phyloP scores from a whole-genome alignment of 1,140 invertebrate genomes.

The Trichoplusia ni region DNA sequence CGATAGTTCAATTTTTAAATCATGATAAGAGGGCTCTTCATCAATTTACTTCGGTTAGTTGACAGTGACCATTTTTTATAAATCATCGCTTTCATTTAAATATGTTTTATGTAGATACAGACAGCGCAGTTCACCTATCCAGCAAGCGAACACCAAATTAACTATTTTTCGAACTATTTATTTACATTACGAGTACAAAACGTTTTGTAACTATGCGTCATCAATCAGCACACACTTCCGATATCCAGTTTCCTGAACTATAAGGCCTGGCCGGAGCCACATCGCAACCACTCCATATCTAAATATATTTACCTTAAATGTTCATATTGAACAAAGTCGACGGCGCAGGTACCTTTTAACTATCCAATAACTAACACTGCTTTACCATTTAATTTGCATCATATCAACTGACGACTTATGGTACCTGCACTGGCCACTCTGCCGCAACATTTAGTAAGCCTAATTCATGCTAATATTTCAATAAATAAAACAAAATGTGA shows the following conservation, averaged over 20 bases:
- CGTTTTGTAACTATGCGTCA: constrained; percentile 22
- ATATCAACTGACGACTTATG: no score
- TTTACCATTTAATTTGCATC: no score
- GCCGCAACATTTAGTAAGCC: constrained; percentile 8
- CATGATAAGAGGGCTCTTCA: no score
- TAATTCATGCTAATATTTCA: constrained; percentile 1
- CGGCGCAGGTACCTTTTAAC: not conserved
- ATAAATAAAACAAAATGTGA: constrained; percentile 14
- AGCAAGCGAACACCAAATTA: constrained; percentile 26
- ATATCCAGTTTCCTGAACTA: constrained; percentile 41
- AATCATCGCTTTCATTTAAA: not conserved
- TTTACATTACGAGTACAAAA: constrained; percentile 50
- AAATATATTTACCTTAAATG: constrained; percentile 16
- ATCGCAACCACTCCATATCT: constrained; percentile 34
- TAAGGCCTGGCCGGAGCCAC: constrained; percentile 54
- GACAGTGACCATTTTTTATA: not conserved
- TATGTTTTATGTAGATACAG: not conserved
- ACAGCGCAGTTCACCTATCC: not conserved
- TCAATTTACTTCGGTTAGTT: no score
- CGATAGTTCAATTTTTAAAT: no score
- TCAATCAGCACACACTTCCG: constrained; percentile 24
- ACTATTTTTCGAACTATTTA: constrained; percentile 30
- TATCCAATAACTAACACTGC: no score
- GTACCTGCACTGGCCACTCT: no score
- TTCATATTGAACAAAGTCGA: constrained; percentile 4